A percentile compares a stretch with the other conserved stretches of the same genome.
These are phyloP conservation scores for Clarias gariepinus DNA, from an alignment of 2,113 vertebrate genomes.

Conservation along the genomic window DNA sequence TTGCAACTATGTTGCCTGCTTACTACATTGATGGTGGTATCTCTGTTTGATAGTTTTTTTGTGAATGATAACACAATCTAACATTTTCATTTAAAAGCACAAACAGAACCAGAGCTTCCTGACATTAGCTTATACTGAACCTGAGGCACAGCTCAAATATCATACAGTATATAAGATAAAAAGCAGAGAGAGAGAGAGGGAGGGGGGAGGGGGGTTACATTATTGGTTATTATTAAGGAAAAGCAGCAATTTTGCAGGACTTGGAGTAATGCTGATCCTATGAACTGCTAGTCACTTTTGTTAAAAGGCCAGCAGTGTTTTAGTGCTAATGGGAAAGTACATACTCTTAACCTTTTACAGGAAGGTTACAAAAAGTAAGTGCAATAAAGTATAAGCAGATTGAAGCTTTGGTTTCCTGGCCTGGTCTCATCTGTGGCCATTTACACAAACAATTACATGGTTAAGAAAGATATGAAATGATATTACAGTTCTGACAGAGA, in stretches of 20 bases:
- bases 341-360: background rate
- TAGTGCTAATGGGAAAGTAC: background rate
- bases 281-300: background rate
- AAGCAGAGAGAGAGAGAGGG: too few relatives aligned
- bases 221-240: background rate
- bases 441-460: background rate
- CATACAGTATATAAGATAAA: constrained; percentile 61
- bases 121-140: constrained; percentile 58
- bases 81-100: background rate
- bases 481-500: too few relatives aligned
- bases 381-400: background rate
- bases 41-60: constrained; percentile 9
- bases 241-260: background rate
- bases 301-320: background rate
- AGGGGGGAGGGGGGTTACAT: too few relatives aligned
- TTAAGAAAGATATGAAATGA: too few relatives aligned
- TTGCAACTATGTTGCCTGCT: background rate
- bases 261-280: background rate
- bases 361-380: background rate
- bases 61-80: background rate
- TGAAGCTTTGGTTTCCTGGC: background rate
- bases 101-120: constrained; percentile 43
- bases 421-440: background rate
- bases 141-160: constrained; percentile 52
- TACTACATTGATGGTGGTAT: background rate